Evolutionary conservation across 2,888 invertebrate genomes (phyloP).

Genomic region (Cremastinae sp.): DNA sequence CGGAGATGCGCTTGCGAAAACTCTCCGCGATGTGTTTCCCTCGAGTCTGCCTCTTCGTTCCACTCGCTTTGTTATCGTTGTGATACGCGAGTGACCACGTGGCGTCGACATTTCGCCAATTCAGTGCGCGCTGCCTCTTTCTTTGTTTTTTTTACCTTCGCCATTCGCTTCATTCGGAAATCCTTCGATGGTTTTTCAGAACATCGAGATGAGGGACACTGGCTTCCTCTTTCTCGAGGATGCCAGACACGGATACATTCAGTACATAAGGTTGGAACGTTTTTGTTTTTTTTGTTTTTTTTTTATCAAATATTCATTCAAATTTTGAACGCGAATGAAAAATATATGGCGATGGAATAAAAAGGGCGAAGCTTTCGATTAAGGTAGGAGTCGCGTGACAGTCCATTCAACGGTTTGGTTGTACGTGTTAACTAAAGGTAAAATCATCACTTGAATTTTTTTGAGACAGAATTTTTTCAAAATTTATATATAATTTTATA

Average conservation of each 20-base stretch:
- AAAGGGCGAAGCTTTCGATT: too few species aligned
- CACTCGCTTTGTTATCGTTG: neutral
- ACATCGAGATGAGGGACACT: conserved; percentile 79
- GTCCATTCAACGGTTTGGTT: too few species aligned
- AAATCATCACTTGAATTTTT: too few species aligned
- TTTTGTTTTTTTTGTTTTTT: neutral
- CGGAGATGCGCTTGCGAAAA: conserved; percentile 22
- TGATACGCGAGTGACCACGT: conserved; percentile 23
- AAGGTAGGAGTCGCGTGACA: too few species aligned
- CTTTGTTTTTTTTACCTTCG: conserved; percentile 12
- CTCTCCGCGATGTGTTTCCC: conserved; percentile 27
- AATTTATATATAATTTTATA: too few species aligned
- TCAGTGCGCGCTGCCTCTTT: conserved; percentile 35
- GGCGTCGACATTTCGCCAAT: neutral
- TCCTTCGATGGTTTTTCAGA: conserved; percentile 76
- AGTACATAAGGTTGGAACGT: conserved; percentile 77
- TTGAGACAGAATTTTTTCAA: too few species aligned
- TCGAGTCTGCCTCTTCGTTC: neutral
- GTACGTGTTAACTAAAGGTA: too few species aligned
- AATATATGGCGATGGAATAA: too few species aligned
- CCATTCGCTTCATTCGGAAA: neutral
- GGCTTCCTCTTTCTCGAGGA: conserved; percentile 78
- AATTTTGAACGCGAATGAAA: neutral
- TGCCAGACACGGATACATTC: conserved; percentile 79
- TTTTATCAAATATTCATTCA: neutral